Evolutionary conservation across 1,140 invertebrate genomes (phyloP).

Genomic region (Hylyphantes graminicola): DNA sequence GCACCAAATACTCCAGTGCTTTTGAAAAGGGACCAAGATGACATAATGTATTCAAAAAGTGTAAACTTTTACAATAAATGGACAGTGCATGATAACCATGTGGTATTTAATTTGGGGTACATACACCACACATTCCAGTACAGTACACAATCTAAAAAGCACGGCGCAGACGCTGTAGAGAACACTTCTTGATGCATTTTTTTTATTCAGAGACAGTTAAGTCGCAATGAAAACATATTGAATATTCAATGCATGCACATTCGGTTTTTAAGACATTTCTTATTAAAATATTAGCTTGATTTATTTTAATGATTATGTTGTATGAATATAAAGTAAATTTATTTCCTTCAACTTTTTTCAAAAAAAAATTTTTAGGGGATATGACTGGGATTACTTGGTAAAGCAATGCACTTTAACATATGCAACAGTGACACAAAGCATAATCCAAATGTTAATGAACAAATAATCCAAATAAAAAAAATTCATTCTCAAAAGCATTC

Average conservation of each 20-base stretch:
- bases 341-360: no score
- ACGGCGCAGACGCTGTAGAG: neutral
- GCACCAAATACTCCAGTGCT: constrained; percentile 62
- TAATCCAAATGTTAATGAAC: no score
- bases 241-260: neutral
- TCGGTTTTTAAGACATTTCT: neutral
- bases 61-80: constrained; percentile 61
- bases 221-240: no score
- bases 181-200: neutral
- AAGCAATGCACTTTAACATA: no score
- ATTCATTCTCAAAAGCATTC: neutral
- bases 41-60: constrained; percentile 58
- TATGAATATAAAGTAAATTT: no score
- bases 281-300: no score
- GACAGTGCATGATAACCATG: constrained; percentile 60
- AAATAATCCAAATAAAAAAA: neutral
- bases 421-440: no score
- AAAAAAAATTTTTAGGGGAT: no score
- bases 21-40: constrained; percentile 61
- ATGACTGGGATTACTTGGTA: no score
- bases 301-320: no score
- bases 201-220: no score
- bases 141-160: no score
- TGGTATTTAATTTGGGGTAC: constrained; percentile 47
- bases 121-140: constrained; percentile 16